These are phyloP conservation scores for Kryphioiulus occultus DNA, from an alignment of 2,888 invertebrate genomes.

Conservation along the genomic window DNA sequence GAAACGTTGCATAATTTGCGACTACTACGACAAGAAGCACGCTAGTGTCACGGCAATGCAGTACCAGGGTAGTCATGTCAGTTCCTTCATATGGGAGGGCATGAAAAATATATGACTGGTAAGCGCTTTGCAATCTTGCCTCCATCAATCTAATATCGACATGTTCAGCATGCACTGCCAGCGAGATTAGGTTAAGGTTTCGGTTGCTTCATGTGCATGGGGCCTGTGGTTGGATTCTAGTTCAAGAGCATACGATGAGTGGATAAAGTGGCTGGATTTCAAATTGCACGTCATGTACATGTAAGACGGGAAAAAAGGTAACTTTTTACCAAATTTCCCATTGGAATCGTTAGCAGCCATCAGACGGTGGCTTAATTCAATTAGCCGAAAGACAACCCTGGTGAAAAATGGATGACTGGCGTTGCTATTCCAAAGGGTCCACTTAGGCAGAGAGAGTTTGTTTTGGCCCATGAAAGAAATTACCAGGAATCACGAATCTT, in stretches of 20 bases:
- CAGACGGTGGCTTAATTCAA: conserved; percentile 16
- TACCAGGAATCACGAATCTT: conserved; percentile 23
- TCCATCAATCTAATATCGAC: conserved; percentile 23
- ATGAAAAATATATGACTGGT: not conserved
- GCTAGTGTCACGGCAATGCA: not conserved
- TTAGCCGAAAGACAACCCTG: not conserved
- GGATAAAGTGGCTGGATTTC: not conserved
- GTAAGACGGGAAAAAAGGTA: not conserved
- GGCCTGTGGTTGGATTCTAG: too few relatives aligned
- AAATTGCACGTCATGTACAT: not conserved
- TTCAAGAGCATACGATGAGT: not conserved
- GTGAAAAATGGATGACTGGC: not conserved
- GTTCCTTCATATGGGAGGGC: not conserved
- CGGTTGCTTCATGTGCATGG: not conserved
- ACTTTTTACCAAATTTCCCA: conserved; percentile 17
- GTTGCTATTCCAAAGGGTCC: not conserved
- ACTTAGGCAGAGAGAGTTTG: not conserved
- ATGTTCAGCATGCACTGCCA: not conserved
- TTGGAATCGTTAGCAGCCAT: not conserved
- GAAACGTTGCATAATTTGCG: not conserved
- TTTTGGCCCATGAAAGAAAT: not conserved
- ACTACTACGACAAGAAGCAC: not conserved
- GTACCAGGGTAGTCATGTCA: not conserved
- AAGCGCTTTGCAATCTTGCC: not conserved
- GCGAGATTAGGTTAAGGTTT: conserved; percentile 14